Evolutionary conservation across 1,140 invertebrate species (phyloP), one percentile per base, ranked within the genome.

Genomic region (Lordiphosa mommai): DNA sequence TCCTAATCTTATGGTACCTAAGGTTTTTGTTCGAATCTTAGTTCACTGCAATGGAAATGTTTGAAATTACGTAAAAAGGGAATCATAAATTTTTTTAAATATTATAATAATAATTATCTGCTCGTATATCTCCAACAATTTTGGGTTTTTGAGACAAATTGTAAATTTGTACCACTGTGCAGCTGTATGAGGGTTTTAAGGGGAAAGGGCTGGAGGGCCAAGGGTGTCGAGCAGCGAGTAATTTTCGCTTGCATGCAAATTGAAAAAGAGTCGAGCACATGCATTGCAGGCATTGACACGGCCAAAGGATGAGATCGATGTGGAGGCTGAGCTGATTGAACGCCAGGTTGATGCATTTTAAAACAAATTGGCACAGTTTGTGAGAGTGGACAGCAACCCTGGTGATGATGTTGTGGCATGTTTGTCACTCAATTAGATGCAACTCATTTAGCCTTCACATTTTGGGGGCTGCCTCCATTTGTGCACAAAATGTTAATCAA

Each of bases 291-390:
- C 10, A 12, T 4, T 17, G 50, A 3, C 32, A 7, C 3, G 10
- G 48, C 13, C 9, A 16, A 17, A 44, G 17, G 13, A 36, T 37
- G 12, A 29, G 2, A 13, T 37, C 38, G 7, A 9, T n/a, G 16
- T 0, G 16, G 40, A 34, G 65, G 49, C 16, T 33, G 53, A 20
- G 30, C 51, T 63, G 72, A 84, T 77, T 84, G 77, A 71, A 48
- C 76, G 55, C 53, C 72, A 43, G 71, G 48, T 47, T 60, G 77
- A 71, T 76, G 76, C 76, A 82, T 84, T 82, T 82, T 82, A 82
- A 82, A 82, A 82, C 76, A 82, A 82, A 82, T 82, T 84, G 76
- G 76, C 76, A 82, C 76, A 82, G 76, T 82, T 82, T 82, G 77
- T 80, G 76, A 66, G 63, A 61, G 20, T 23, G 20, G 20, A 7